Evolutionary conservation across 1,140 invertebrate genomes (phyloP).

Genomic region (Heliothis virescens): DNA sequence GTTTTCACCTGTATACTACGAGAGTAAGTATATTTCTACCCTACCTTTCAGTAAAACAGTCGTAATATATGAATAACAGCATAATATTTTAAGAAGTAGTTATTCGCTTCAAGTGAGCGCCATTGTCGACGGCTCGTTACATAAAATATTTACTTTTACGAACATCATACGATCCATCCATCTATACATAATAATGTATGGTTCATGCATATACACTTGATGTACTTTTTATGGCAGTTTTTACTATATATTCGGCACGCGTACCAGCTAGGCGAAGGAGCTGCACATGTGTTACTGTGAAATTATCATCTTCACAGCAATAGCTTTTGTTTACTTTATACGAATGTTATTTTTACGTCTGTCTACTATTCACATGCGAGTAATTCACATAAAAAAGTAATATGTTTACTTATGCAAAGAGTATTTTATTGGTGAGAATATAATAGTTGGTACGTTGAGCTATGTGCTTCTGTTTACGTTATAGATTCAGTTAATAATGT

Average conservation of each 20-base stretch:
- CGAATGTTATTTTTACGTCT: not conserved
- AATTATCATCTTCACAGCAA: conserved; percentile 8
- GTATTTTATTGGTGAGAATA: too few species aligned
- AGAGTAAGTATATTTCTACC: too few species aligned
- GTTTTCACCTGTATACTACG: too few species aligned
- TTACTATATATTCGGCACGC: not conserved
- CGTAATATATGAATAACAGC: not conserved
- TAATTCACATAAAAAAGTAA: too few species aligned
- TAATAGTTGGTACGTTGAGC: too few species aligned
- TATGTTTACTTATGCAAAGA: not conserved
- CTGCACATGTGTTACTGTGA: not conserved
- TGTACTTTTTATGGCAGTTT: conserved; percentile 28
- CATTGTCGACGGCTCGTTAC: not conserved
- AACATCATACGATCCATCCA: not conserved
- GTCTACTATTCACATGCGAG: too few species aligned
- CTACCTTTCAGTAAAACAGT: too few species aligned
- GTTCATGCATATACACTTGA: not conserved
- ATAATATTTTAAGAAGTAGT: not conserved
- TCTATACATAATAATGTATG: not conserved
- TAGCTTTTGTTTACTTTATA: not conserved
- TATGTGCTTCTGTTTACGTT: not conserved
- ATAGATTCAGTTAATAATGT: not conserved
- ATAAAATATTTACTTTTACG: conserved; percentile 28
- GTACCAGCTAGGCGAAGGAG: not conserved
- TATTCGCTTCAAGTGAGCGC: not conserved